A percentile compares a stretch with the other conserved stretches of the same genome.
These are phyloP conservation scores for Synanthedon andrenaeformis DNA, from an alignment of 2,888 invertebrate species.

Conservation along the genomic window DNA sequence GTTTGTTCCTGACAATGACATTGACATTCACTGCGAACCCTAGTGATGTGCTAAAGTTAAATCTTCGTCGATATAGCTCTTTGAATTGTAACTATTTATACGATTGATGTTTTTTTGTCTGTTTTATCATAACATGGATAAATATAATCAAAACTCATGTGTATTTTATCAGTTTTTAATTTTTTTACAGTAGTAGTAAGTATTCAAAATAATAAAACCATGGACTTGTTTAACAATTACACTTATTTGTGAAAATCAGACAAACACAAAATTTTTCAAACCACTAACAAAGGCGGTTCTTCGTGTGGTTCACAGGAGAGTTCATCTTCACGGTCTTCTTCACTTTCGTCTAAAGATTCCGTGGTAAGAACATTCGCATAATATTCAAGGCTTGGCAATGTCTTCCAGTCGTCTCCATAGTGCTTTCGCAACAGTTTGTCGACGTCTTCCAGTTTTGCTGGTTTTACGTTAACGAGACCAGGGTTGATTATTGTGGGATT, in stretches of 20 bases:
- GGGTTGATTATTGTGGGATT: not conserved
- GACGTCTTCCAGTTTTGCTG: conserved; percentile 1
- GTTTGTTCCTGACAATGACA: conserved; percentile 1
- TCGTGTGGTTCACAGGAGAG: not conserved
- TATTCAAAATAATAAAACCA: not conserved
- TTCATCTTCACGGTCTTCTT: not conserved
- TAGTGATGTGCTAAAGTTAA: too few species aligned
- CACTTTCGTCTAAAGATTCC: not conserved
- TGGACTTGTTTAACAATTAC: conserved; percentile 1
- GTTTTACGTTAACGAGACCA: not conserved
- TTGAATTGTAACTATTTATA: too few species aligned
- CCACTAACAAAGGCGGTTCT: not conserved
- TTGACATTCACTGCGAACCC: too few species aligned
- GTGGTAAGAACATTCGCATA: not conserved
- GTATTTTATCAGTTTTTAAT: not conserved
- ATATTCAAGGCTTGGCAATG: not conserved
- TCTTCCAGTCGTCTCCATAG: not conserved
- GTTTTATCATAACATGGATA: too few species aligned
- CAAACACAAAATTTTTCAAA: not conserved
- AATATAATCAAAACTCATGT: not conserved
- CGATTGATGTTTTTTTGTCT: too few species aligned
- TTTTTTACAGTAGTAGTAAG: conserved; percentile 1
- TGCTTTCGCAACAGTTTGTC: not conserved
- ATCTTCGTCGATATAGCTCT: too few species aligned
- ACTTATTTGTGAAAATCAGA: conserved; percentile 3